Conservation (phyloP, 2,888 invertebrate genomes). For the Drosophila falleni region DNA sequence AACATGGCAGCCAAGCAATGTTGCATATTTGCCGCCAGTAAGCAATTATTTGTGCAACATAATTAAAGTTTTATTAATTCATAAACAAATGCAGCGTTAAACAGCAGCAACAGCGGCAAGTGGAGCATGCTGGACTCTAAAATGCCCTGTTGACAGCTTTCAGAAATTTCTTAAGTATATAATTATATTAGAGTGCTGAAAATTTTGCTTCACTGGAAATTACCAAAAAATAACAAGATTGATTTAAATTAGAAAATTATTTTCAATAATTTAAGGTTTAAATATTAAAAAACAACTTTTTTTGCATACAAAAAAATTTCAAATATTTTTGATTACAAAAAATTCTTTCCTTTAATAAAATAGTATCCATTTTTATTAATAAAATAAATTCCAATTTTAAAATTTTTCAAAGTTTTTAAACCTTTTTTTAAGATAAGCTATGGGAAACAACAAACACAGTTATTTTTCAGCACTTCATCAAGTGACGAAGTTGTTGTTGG, state of each 20-base stretch:
- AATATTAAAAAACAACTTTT: too few species aligned
- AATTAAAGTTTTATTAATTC: slow-evolving; percentile 77
- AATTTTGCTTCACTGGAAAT: too few species aligned
- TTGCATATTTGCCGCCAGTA: slow-evolving; percentile 63
- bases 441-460: slow-evolving; percentile 23
- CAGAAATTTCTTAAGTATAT: not conserved
- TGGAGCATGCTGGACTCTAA: not conserved
- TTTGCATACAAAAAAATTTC: too few species aligned
- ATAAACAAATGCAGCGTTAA: slow-evolving; percentile 67
- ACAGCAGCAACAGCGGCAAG: slow-evolving; percentile 10
- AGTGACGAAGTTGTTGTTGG: slow-evolving; percentile 40
- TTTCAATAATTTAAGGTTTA: too few species aligned
- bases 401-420: not conserved
- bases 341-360: too few species aligned
- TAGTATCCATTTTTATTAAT: too few species aligned
- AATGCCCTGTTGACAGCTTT: not conserved
- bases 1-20: slow-evolving; percentile 16
- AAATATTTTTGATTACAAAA: too few species aligned
- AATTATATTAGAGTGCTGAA: too few species aligned
- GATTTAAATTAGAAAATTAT: too few species aligned
- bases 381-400: too few species aligned
- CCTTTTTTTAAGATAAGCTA: not conserved
- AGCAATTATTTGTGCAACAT: slow-evolving; percentile 77
- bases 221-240: too few species aligned
- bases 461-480: slow-evolving; percentile 66